Base-by-base conservation (phyloP, 1,140 invertebrate genomes). In the Zaprionus ghesquierei region DNA sequence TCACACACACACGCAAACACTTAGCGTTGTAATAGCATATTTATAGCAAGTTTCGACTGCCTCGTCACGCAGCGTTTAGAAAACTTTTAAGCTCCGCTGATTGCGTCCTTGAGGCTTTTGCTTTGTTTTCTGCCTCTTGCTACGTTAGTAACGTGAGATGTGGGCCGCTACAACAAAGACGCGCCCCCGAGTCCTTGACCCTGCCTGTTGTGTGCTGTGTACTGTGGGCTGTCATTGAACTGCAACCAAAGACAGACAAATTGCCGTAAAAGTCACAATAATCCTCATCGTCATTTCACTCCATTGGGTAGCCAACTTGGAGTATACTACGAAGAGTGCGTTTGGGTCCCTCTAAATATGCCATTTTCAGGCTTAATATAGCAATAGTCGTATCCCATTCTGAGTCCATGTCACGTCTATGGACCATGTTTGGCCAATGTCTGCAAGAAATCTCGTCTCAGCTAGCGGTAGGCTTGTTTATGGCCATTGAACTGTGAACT, bases 201-300 rank as follows among this genome's bases (percentile, higher is more conserved):
- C 68, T 63, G 13, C 29, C 5, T 0, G 25, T n/a, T 41, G 31
- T 5, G 31, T 20, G 63, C 31, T 66, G 25, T 59, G 5, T 59
- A 56, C 31, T 66, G 25, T 59, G 5, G 44, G 15, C 35, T 33
- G 69, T 38, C 75, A 61, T 81, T 86, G 63, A 76, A 66, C 63
- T 78, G 77, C 74, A 77, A 44, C 31, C 63, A 15, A 78, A 85
- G 81, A 22, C 81, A 86, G 81, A 85, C 81, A 86, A 86, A 75
- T 78, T 72, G 81, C 76, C 74, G 56, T 81, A 77, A 86, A 77
- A 71, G 65, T 71, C 74, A 59, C 74, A 73, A 66, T 81, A 81
- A 78, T 85, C 81, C 56, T 68, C 69, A 66, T 51, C 61, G 58
- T 77, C 64, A 73, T 72, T 54, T 73, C 81, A 63, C 70, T 77